Evolutionary conservation across 30 jellyfish, hydroid and myxozoan species (phyloP).

Genomic region (Chrysaora quinquecirrha): DNA sequence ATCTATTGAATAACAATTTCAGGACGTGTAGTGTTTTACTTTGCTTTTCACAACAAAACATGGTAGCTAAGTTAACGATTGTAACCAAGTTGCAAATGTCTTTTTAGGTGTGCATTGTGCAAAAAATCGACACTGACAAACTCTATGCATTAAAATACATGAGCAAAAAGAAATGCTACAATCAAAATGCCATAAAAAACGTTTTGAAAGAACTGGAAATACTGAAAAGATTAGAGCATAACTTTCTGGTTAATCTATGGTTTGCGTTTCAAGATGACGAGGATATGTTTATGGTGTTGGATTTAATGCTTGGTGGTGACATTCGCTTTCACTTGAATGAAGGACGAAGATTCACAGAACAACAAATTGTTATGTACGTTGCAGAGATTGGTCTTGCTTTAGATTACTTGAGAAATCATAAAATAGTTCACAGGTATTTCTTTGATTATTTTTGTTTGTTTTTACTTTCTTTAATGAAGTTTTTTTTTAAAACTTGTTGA

Average conservation of each 20-base stretch:
- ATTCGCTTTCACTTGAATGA: constrained; percentile 90
- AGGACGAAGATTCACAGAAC: constrained; percentile 91
- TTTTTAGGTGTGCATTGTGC: constrained; percentile 94
- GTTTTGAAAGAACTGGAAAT: constrained; percentile 88
- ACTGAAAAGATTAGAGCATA: constrained; percentile 67
- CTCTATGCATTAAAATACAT: constrained; percentile 92
- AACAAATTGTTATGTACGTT: constrained; percentile 64
- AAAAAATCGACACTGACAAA: constrained; percentile 73
- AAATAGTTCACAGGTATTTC: constrained; percentile 89
- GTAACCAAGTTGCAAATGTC: no score
- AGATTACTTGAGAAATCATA: constrained; percentile 75
- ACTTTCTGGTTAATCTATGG: constrained; percentile 85
- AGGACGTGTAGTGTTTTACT: no score
- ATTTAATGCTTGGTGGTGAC: constrained; percentile 98
- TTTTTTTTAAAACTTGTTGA: no score
- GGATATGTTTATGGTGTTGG: constrained; percentile 96
- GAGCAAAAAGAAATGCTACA: constrained; percentile 81
- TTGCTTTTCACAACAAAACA: no score
- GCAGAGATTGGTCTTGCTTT: constrained; percentile 90
- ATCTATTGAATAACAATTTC: no score
- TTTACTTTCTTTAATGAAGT: no score
- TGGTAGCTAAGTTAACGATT: no score
- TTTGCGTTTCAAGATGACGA: constrained; percentile 98
- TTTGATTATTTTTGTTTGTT: no score
- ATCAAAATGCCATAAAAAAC: constrained; percentile 83